Evolutionary conservation across 2,888 invertebrate genomes (phyloP), one percentile per base, ranked within the genome.

Genomic region (Melinaea marsaeus): DNA sequence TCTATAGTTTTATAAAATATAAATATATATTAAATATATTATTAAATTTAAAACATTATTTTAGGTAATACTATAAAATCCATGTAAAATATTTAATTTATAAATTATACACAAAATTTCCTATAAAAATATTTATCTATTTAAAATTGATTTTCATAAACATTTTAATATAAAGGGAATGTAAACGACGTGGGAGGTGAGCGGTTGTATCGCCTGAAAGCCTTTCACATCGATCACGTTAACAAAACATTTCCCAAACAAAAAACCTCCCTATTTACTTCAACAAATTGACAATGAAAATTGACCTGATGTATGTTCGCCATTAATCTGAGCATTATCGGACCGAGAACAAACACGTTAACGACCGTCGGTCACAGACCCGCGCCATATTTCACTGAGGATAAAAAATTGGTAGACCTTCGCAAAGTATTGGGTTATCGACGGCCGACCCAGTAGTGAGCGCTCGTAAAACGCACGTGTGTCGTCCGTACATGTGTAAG

Each of bases 391-490:
- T 75, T 81, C 78, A 83, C 72, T 61, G 71, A 62, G 62, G 71
- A 76, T 77, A 79, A 81, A 84, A 81, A 83, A 83, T 81, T 75
- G 78, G 71, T 74, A 42, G 42, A 42, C 42, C 42, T 51, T 32
- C 22, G 51, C 32, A 51, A 51, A 51, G 51, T 51, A 51, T 51
- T 51, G 73, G 72, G 76, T 77, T 77, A 86, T 85, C 86, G 81
- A 78, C 84, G 83, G 80, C 75, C 82, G 81, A 79, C 83, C 66
- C 86, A 84, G 86, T 87, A 85, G 87, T 83, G 81, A 72, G 76
- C 74, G 74, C 75, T 87, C 88, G 86, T 90, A 90, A 90, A 90
- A 86, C 84, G 83, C 90, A 90, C 90, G 83, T 88, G 90, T 83
- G 80, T 80, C 80, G 78, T 78, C 74, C 78, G 79, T 86, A 89